phyloP scores from a whole-genome alignment of 2,113 vertebrate genomes.

The Crotalus viridis region DNA sequence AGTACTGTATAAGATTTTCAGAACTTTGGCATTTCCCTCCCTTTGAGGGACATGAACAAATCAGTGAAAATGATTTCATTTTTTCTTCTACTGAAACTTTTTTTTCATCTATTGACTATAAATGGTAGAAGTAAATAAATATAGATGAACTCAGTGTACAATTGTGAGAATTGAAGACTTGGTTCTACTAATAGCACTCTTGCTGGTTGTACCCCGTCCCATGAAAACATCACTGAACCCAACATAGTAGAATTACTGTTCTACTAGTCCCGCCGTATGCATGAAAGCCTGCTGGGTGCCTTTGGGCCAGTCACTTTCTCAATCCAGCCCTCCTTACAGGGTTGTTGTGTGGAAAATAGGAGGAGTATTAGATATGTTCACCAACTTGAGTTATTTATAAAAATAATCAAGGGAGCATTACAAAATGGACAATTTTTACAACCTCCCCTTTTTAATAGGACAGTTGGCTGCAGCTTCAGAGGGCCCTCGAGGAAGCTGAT shows the following conservation, averaged over 20 bases:
- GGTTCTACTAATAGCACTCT: not conserved
- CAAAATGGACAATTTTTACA: not conserved
- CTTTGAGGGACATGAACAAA: not conserved
- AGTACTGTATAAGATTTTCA: not conserved
- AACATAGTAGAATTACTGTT: not conserved
- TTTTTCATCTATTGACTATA: not conserved
- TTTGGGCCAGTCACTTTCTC: not conserved
- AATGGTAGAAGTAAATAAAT: not conserved
- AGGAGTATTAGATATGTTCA: not conserved
- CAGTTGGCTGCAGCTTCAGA: not conserved
- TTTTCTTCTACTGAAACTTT: not conserved
- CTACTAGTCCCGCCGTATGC: not conserved
- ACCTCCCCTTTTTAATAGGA: not conserved
- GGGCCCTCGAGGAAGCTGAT: not conserved
- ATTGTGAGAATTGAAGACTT: not conserved
- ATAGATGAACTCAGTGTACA: not conserved
- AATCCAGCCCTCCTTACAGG: not conserved
- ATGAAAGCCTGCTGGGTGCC: not conserved
- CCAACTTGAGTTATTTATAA: not conserved
- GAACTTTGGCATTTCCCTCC: not conserved
- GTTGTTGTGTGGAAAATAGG: not conserved
- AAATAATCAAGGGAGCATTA: not conserved
- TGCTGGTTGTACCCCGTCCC: not conserved
- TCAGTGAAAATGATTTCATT: not conserved
- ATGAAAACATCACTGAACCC: not conserved